Conservation (phyloP, 2,113 vertebrate species). For the Hippocampus comes region DNA sequence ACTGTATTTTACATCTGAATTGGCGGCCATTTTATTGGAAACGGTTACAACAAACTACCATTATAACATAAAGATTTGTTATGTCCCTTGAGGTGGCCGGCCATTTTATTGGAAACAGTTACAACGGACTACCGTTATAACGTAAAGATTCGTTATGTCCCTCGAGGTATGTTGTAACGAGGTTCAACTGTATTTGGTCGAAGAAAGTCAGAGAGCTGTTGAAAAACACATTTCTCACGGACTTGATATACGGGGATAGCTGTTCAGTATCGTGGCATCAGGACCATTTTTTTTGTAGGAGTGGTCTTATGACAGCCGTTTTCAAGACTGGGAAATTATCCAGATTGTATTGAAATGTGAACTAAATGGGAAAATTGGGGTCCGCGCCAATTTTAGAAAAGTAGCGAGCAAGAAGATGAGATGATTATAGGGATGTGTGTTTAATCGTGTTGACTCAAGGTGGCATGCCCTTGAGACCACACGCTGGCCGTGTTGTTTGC, state of each 20-base stretch:
- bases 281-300: no score
- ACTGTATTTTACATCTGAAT: no score
- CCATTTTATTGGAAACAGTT: no score
- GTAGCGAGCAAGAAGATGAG: not conserved
- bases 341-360: not conserved
- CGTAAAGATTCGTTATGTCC: no score
- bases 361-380: not conserved
- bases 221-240: not conserved
- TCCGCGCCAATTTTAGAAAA: not conserved
- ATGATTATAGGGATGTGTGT: not conserved
- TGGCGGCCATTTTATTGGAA: no score
- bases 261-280: not conserved
- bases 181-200: not conserved
- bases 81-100: no score
- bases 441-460: not conserved
- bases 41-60: no score
- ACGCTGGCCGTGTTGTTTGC: not conserved
- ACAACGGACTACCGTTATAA: no score
- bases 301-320: not conserved
- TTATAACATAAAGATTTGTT: no score
- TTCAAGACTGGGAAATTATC: not conserved
- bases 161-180: no score
- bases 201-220: not conserved
- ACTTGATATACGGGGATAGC: not conserved
- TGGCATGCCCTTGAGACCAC: not conserved